phyloP scores from a whole-genome alignment of 1,140 invertebrate genomes.

The Dendroctonus ponderosae region DNA sequence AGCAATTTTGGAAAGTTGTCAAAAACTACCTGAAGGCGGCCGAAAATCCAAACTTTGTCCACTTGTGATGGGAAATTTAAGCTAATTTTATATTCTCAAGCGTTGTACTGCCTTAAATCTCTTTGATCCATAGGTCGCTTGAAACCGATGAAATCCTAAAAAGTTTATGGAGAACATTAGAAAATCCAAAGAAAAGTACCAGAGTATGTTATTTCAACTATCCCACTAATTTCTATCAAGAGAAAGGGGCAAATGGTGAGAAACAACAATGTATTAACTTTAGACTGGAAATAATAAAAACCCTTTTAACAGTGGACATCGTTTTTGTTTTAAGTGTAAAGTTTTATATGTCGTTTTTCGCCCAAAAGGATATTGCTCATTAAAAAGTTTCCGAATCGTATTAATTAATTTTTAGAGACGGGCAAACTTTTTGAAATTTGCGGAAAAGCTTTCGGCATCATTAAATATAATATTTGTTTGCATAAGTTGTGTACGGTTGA shows the following conservation, averaged over 20 bases:
- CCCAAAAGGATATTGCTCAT: conserved; percentile 20
- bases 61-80: no score
- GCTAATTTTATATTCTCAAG: no score
- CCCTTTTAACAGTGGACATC: conserved; percentile 27
- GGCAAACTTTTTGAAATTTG: conserved; percentile 5
- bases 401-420: conserved; percentile 12
- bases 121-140: no score
- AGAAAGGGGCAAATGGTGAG: conserved; percentile 17
- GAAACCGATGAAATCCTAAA: no score
- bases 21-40: no score
- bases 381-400: conserved; percentile 24
- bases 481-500: no score
- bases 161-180: no score
- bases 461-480: background rate
- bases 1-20: no score
- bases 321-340: conserved; percentile 28
- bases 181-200: no score
- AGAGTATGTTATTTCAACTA: no score
- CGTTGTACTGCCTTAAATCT: no score
- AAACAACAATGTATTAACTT: conserved; percentile 17
- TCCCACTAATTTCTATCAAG: conserved; percentile 10
- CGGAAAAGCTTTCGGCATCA: conserved; percentile 3
- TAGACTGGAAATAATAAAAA: conserved; percentile 23
- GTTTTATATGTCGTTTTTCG: conserved; percentile 24
- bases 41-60: no score